Base-by-base conservation (phyloP, 2,888 invertebrate species). In the Epistrophe eligans region DNA sequence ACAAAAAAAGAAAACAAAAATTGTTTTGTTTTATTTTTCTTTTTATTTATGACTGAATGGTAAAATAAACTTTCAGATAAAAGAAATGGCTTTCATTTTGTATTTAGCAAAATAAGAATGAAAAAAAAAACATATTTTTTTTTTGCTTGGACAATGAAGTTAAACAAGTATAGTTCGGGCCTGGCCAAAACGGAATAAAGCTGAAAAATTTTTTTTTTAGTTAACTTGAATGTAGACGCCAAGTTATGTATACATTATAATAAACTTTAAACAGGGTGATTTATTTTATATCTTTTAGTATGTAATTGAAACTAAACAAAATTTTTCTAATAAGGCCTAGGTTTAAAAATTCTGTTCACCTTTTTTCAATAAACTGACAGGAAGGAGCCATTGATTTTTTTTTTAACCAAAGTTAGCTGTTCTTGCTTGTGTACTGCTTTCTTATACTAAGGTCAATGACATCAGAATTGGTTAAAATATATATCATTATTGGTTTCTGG, bases 11-110 rank as follows among this genome's bases (percentile, higher is more conserved):
- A n/a, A n/a, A n/a, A n/a, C n/a, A 32, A 4, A 32, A 28, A 4
- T 28, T 28, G 2, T 28, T 28, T 28, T 28, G 28, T 32, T 58
- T 4, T 38, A 38, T 55, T 5, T 58, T 2, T 64, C 40, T 6
- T 8, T 64, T 35, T 38, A 38, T 11, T 10, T 6, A 48, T 62
- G 60, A 28, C 19, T 32, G 40, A 72, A 24, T 77, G 52, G 52
- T 35, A 15, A 50, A 74, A 74, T 58, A 70, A 70, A 70, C 32
- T 70, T 70, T 19, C 67, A 70, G 57, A 77, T 77, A 80, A 77
- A 40, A 40, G 64, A 76, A 48, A 71, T 32, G 48, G 55, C 40
- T 40, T 71, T 62, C 45, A 19, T 28, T 70, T 48, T 28, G 28
- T 58, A 13, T 15, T 52, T 72, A 43, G n/a, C 40, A 17, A 50